Base-by-base conservation (phyloP, 2,888 invertebrate species). In the Lithophane socia region DNA sequence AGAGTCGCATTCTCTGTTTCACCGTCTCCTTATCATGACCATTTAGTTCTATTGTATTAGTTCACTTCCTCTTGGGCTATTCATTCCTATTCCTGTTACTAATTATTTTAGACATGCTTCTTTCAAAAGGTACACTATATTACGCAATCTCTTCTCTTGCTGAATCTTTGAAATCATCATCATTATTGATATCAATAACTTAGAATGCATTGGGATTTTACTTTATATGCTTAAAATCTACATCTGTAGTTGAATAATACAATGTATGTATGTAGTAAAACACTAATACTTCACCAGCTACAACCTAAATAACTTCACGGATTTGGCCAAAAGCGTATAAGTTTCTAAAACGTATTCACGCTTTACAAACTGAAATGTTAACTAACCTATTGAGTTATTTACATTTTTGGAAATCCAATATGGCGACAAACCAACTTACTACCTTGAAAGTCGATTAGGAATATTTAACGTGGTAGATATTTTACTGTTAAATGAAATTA, bases 241-340 rank as follows among this genome's bases (percentile, higher is more conserved):
- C 52, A 52, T 44, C 37, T 63, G 5, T 42, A 49, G 1, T 49
- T 60, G 16, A 29, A 58, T 56, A 29, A 29, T 76, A 52, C n/a
- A 60, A 54, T 60, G 52, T 42, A 52, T 37, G 37, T 47, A 16
- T 18, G 54, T 58, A 54, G n/a, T 37, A 37, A 29, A 60, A 61
- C 44, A 56, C 8, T 42, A 65, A 75, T 71, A 71, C 56, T 54
- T 49, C 44, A 64, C 75, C 29, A 52, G 29, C 29, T 56, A 66
- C 76, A 86, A 86, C 86, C 86, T 83, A 86, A 86, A 86, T 84
- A 84, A 83, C 86, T 80, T 74, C 74, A 83, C 74, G 80, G 70
- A 67, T 75, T 86, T 77, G 37, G 63, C 83, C 68, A 84, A 85
- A 83, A 86, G 63, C 80, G 66, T 76, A 66, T 76, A 76, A 16